Evolutionary conservation across 2,113 vertebrate genomes (phyloP).

Genomic region (Corythornis cristatus): DNA sequence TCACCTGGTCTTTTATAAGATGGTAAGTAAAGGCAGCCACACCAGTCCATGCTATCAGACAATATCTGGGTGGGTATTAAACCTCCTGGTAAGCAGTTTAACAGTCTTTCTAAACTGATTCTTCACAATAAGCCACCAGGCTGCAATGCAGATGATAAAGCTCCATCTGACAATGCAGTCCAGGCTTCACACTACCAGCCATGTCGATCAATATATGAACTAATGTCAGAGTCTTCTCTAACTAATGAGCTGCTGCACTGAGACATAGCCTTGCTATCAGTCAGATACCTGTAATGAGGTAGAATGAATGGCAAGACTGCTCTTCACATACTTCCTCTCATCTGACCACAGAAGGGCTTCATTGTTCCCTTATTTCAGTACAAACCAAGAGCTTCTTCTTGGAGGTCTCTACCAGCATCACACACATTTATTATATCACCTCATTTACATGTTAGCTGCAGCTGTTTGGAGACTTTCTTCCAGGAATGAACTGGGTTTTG

Average conservation of each 20-base stretch:
- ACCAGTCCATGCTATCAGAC: background rate
- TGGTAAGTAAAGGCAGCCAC: background rate
- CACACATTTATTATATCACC: background rate
- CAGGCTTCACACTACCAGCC: slow-evolving; percentile 70
- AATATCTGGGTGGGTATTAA: background rate
- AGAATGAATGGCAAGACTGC: slow-evolving; percentile 52
- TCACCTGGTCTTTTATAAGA: background rate
- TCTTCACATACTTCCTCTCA: slow-evolving; percentile 56
- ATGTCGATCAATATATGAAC: slow-evolving; percentile 75
- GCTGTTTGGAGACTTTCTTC: background rate
- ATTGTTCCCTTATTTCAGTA: slow-evolving; percentile 47
- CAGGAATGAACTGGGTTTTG: background rate
- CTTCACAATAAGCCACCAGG: slow-evolving; percentile 25
- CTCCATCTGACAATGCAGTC: slow-evolving; percentile 56
- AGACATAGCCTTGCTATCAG: slow-evolving; percentile 61
- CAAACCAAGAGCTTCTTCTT: slow-evolving; percentile 41
- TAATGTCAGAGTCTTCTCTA: slow-evolving; percentile 77
- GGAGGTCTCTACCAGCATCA: background rate
- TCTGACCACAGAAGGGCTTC: slow-evolving; percentile 28
- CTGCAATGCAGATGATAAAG: slow-evolving; percentile 58
- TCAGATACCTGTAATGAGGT: slow-evolving; percentile 69
- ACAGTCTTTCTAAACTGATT: slow-evolving; percentile 4
- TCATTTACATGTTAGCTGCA: background rate
- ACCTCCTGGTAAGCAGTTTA: slow-evolving; percentile 38
- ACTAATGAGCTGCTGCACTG: slow-evolving; percentile 74